Conservation (phyloP, 2,888 invertebrate species). For the Cheilosia vulpina region DNA sequence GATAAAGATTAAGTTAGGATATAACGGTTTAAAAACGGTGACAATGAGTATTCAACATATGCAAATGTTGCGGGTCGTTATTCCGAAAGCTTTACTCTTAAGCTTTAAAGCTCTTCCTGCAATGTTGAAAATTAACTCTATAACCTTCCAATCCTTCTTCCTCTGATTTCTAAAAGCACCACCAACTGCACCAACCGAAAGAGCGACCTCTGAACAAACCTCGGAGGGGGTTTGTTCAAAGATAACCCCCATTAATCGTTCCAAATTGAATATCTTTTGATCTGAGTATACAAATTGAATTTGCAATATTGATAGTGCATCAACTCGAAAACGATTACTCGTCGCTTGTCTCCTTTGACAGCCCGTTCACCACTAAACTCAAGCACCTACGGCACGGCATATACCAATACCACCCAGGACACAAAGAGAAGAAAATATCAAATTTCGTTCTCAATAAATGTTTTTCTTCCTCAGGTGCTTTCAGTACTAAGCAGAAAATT, state of each 20-base stretch:
- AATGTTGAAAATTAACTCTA: too few species aligned
- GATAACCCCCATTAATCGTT: not conserved
- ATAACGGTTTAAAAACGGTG: too few species aligned
- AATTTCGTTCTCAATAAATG: constrained; percentile 59
- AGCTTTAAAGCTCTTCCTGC: too few species aligned
- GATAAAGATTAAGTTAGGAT: too few species aligned
- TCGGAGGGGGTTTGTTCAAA: too few species aligned
- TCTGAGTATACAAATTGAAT: constrained; percentile 6
- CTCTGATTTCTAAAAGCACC: too few species aligned
- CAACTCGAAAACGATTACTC: not conserved
- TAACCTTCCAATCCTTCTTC: too few species aligned
- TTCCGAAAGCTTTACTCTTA: too few species aligned
- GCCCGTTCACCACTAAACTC: not conserved
- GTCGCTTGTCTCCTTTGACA: not conserved
- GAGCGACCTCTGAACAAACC: too few species aligned
- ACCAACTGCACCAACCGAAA: too few species aligned
- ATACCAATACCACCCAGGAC: not conserved
- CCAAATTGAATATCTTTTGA: constrained; percentile 33
- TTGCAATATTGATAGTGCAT: constrained; percentile 34
- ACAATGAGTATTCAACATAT: too few species aligned
- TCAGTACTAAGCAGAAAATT: constrained; percentile 39
- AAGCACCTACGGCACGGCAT: constrained; percentile 20
- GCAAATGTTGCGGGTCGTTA: too few species aligned
- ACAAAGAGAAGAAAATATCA: constrained; percentile 20
- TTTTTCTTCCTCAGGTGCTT: constrained; percentile 16